A percentile compares a stretch with the other conserved stretches of the same genome.
Conservation (phyloP, 2,888 invertebrate species). For the Lottia gigantea region DNA sequence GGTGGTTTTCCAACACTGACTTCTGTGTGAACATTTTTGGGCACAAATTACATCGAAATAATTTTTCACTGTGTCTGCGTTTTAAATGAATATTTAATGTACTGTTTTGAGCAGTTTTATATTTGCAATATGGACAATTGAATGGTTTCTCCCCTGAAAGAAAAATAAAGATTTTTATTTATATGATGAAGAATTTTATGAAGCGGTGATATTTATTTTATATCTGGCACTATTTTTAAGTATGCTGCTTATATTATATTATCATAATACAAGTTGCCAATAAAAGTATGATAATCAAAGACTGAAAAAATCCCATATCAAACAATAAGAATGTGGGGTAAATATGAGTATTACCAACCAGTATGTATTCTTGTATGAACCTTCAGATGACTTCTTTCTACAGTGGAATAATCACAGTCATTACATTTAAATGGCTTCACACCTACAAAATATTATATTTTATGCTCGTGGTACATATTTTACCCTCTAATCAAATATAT, state of each 20-base stretch:
- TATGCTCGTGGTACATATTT: no score
- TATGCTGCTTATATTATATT: no score
- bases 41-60: slow-evolving; percentile 41
- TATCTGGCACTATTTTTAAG: no score
- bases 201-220: no score
- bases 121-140: slow-evolving; percentile 66
- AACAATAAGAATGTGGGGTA: neutral
- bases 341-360: slow-evolving; percentile 41
- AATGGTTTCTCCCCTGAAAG: slow-evolving; percentile 67
- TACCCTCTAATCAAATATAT: no score
- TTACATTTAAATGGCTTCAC: slow-evolving; percentile 67
- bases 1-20: slow-evolving; percentile 35
- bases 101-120: slow-evolving; percentile 68
- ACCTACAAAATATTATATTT: slow-evolving; percentile 42
- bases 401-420: slow-evolving; percentile 68
- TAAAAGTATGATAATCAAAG: no score
- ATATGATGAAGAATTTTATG: no score
- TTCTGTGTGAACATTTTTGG: slow-evolving; percentile 41
- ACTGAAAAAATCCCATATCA: no score
- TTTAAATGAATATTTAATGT: slow-evolving; percentile 67
- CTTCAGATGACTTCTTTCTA: slow-evolving; percentile 67
- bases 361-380: slow-evolving; percentile 68
- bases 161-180: neutral
- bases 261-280: no score
- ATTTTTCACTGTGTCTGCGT: slow-evolving; percentile 60